Conservation (phyloP, 2,888 invertebrate genomes). For the Torymus aiolomorphi region DNA sequence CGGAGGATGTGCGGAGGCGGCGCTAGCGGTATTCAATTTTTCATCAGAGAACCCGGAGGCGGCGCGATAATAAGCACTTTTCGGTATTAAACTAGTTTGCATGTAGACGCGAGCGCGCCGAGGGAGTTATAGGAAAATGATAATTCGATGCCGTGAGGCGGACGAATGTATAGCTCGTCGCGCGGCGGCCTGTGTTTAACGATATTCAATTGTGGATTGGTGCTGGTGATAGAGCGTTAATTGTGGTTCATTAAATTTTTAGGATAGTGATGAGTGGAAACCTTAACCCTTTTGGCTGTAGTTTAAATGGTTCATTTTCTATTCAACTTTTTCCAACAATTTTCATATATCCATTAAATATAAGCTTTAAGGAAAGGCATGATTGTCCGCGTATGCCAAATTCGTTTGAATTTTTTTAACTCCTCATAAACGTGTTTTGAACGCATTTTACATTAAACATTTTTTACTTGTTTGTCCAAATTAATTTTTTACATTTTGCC, state of each 20-base stretch:
- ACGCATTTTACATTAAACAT: too few relatives aligned
- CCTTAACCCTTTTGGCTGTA: background rate
- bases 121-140: conserved; percentile 11
- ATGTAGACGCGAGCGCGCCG: background rate
- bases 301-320: too few relatives aligned
- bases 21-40: conserved; percentile 35
- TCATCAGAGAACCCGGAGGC: background rate
- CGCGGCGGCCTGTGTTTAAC: background rate
- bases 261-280: background rate
- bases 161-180: background rate
- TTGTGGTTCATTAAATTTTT: too few relatives aligned
- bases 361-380: too few relatives aligned
- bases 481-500: too few relatives aligned
- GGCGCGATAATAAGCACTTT: conserved; percentile 36
- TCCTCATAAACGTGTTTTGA: too few relatives aligned
- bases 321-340: too few relatives aligned
- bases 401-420: too few relatives aligned
- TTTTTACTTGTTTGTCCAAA: too few relatives aligned
- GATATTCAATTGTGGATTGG: background rate
- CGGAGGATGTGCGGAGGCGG: background rate
- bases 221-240: too few relatives aligned
- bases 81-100: conserved; percentile 25
- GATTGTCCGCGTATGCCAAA: too few relatives aligned
- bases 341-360: too few relatives aligned
- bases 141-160: conserved; percentile 18